Base-by-base conservation (phyloP, 1,140 invertebrate genomes). In the Zelostemma sp. region DNA sequence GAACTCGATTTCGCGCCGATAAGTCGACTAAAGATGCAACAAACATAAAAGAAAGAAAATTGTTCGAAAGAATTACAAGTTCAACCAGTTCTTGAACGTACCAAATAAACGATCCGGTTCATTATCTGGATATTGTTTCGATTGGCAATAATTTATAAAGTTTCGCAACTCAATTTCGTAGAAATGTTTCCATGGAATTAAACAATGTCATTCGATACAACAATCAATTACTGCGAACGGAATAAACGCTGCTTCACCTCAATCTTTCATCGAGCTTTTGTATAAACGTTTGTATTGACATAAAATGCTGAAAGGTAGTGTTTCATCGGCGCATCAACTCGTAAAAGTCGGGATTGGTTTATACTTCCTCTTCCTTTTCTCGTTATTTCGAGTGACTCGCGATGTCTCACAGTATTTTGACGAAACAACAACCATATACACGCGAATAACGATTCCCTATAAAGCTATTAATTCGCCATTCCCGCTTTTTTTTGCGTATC, bases 1-100 rank as follows among this genome's bases (percentile, higher is more conserved):
- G 49, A 43, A 50, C 58, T 48, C 47, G 38, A 41, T 47, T 68
- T 68, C 48, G n/a, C n/a, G n/a, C n/a, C n/a, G n/a, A n/a, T n/a
- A n/a, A n/a, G n/a, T n/a, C n/a, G n/a, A n/a, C n/a, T n/a, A n/a
- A n/a, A n/a, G n/a, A n/a, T n/a, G n/a, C n/a, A n/a, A n/a, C n/a
- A n/a, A n/a, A n/a, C n/a, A n/a, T n/a, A n/a, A n/a, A n/a, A n/a
- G n/a, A n/a, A n/a, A n/a, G n/a, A n/a, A n/a, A n/a, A n/a, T n/a
- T n/a, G n/a, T n/a, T n/a, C n/a, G n/a, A n/a, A n/a, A n/a, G n/a
- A n/a, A n/a, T n/a, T n/a, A n/a, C n/a, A n/a, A n/a, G n/a, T n/a
- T n/a, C n/a, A n/a, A n/a, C n/a, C n/a, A n/a, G n/a, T n/a, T n/a
- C n/a, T n/a, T n/a, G n/a, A n/a, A n/a, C n/a, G n/a, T n/a, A n/a